phyloP scores from a whole-genome alignment of 2,113 vertebrate genomes.

The Rhadina sibilatrix region DNA sequence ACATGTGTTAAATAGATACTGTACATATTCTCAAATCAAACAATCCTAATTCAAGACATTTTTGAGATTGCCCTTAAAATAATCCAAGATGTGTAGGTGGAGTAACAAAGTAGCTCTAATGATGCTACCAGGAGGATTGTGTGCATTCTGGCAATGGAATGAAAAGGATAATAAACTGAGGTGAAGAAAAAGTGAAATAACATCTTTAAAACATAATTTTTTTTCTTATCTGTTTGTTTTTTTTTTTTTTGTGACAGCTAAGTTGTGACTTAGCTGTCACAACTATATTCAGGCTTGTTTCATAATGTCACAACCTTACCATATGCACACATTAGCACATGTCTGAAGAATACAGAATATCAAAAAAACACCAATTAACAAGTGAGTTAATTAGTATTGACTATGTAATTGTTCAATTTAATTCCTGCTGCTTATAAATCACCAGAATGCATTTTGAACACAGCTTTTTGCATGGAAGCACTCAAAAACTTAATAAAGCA shows the following conservation, averaged over 20 bases:
- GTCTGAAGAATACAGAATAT: neutral
- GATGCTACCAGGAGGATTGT: neutral
- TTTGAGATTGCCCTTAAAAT: neutral
- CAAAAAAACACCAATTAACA: constrained; percentile 9
- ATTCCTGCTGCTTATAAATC: neutral
- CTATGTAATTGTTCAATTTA: neutral
- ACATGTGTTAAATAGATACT: neutral
- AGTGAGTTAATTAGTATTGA: constrained; percentile 1
- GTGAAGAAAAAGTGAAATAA: neutral
- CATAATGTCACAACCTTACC: neutral
- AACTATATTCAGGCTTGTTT: neutral
- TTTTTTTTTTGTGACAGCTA: no score
- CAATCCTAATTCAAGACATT: neutral
- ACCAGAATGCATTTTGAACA: neutral
- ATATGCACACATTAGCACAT: neutral
- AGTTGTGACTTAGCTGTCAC: neutral
- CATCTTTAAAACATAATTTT: neutral
- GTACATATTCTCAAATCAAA: neutral
- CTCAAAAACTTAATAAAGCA: neutral
- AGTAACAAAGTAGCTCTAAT: neutral
- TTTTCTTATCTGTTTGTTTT: neutral
- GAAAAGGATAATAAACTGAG: neutral
- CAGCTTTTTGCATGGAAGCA: neutral
- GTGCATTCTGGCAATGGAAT: neutral
- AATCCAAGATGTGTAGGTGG: neutral